These are phyloP conservation scores for Syritta pipiens DNA, from an alignment of 2,888 invertebrate species.

Conservation along the genomic window DNA sequence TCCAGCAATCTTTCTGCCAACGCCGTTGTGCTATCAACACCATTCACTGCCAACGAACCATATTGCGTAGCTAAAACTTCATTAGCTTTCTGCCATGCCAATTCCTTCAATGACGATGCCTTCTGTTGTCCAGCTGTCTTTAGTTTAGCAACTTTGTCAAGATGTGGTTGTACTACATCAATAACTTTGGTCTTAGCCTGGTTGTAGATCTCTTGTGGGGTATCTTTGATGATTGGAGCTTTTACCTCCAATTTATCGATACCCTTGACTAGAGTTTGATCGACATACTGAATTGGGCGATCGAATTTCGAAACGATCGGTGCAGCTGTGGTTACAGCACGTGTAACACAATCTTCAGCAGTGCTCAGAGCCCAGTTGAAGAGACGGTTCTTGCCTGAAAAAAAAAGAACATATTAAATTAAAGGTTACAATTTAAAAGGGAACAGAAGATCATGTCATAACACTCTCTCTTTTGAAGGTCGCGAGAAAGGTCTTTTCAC, in stretches of 20 bases:
- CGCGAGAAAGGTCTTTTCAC: too few species aligned
- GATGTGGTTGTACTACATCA: conserved; percentile 82
- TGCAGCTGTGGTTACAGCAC: conserved; percentile 82
- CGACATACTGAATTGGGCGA: conserved; percentile 82
- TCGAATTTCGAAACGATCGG: conserved; percentile 82
- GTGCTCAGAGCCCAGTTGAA: conserved; percentile 86
- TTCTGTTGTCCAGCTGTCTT: conserved; percentile 80
- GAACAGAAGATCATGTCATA: too few species aligned
- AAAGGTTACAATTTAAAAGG: conserved; percentile 41
- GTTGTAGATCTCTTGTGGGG: conserved; percentile 82
- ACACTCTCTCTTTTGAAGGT: background rate
- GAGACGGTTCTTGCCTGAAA: conserved; percentile 82
- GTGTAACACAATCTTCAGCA: conserved; percentile 83
- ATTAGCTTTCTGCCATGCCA: conserved; percentile 87
- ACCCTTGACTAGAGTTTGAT: conserved; percentile 84
- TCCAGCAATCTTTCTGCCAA: conserved; percentile 87
- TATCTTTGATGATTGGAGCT: conserved; percentile 85
- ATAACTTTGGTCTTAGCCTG: conserved; percentile 82
- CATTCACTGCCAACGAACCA: conserved; percentile 84
- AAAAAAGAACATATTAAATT: conserved; percentile 9
- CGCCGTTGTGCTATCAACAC: conserved; percentile 85
- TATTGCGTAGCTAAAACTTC: conserved; percentile 85
- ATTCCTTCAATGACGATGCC: conserved; percentile 84
- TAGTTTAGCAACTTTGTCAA: conserved; percentile 77
- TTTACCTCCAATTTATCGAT: conserved; percentile 84